Base-by-base conservation (phyloP, 92 coral and sea anemone species). In the Palythoa grandiflora region DNA sequence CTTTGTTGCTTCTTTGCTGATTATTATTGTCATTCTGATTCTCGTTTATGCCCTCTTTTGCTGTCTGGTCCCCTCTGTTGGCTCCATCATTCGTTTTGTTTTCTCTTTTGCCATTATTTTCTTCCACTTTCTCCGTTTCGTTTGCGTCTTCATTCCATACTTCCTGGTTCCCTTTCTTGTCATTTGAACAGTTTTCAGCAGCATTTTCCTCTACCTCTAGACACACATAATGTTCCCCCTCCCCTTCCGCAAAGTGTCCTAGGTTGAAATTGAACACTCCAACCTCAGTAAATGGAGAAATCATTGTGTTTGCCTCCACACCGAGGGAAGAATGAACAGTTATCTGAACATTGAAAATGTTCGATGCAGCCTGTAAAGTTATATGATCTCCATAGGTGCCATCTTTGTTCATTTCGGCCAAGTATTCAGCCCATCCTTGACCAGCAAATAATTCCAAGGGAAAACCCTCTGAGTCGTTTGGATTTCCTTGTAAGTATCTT, bases 241-340 rank as follows among this genome's bases (percentile, higher is more conserved):
- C 54, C 55, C 80, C 86, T 79, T 87, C 80, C 2, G 86, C 86
- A 87, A 87, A 87, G 86, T 87, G 90, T 70, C 90, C 80, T 28
- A 78, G 85, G 71, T 87, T 47, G 44, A 87, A 87, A 70, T 51
- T 87, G 77, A 48, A 11, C 21, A 77, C 79, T 52, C 70, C 83
- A 36, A 17, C 48, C 38, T 36, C 75, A 37, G 87, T 88, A 78
- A 77, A 87, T 52, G 84, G 89, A 60, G 75, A 77, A 77, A 65
- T 59, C 10, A 1, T 74, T 13, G 88, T 55, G 52, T 55, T 86
- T 74, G 28, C 75, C 54, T 86, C 83, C 68, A 13, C 70, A 57
- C 83, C 83, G 50, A 78, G 68, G 50, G 83, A 54, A 13, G 70
- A 78, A 78, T 78, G 70, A 15, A 78, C 70, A 28, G 51, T 78